phyloP scores from a whole-genome alignment of 2,797 vertebrate species.

The Cyclopterus lumpus region DNA sequence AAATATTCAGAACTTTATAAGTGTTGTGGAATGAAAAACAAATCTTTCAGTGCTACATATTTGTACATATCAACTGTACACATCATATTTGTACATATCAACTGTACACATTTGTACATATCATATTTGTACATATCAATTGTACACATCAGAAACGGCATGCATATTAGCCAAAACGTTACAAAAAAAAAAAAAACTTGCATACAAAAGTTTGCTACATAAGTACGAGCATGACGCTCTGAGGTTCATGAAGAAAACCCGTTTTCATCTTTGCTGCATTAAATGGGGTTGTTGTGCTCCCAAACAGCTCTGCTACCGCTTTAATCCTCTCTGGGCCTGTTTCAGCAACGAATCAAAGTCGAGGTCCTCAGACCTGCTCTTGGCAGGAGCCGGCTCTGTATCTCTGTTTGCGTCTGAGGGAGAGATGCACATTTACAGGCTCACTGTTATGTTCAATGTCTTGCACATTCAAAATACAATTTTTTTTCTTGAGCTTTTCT shows the following conservation, averaged over 20 bases:
- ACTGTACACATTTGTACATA: conserved; percentile 28
- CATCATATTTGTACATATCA: not conserved
- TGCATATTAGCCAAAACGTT: conserved; percentile 42
- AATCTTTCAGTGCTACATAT: conserved; percentile 20
- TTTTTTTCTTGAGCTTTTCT: not conserved
- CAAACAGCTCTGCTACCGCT: conserved; percentile 82
- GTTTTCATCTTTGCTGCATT: not conserved
- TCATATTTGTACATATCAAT: conserved; percentile 3
- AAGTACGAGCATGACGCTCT: conserved; percentile 42
- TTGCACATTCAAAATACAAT: not conserved
- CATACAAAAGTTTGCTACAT: conserved; percentile 58
- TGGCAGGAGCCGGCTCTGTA: conserved; percentile 80
- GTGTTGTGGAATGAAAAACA: conserved; percentile 49
- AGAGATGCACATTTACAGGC: conserved; percentile 6
- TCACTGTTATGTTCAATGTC: not conserved
- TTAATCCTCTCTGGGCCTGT: conserved; percentile 91
- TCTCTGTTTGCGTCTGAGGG: conserved; percentile 89
- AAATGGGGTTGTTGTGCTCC: not conserved
- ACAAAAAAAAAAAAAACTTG: not conserved
- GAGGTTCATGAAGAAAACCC: conserved; percentile 28
- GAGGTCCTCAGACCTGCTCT: conserved; percentile 87
- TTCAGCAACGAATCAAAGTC: conserved; percentile 96
- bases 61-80: conserved; percentile 8
- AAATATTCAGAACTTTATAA: conserved; percentile 51
- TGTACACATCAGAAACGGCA: conserved; percentile 45